phyloP scores from a whole-genome alignment of 2,113 vertebrate genomes.

The Pan troglodytes region NHGRI_mPanTro3-v2.1_pri NC_072402.2:146892001-146892500 shows the following conservation, averaged over 20 bases:
- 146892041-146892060: background rate
- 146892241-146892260: slow-evolving; percentile 51
- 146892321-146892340: slow-evolving; percentile 14
- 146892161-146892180: slow-evolving; percentile 1
- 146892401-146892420: background rate
- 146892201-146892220: background rate
- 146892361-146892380: background rate
- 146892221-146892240: background rate
- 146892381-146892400: slow-evolving; percentile 1
- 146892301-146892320: slow-evolving; percentile 40
- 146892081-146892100: background rate
- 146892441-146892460: background rate
- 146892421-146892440: background rate
- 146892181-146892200: background rate
- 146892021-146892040: background rate
- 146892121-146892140: background rate
- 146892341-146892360: background rate
- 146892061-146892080: background rate
- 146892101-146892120: background rate
- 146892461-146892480: slow-evolving; percentile 14
- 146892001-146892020: background rate
- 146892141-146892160: background rate
- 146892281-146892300: slow-evolving; percentile 14
- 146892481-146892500: slow-evolving; percentile 17
- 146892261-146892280: background rate